Percentiles rank a stretch among this genome's conserved stretches.
Evolutionary conservation across 2,797 vertebrate species (phyloP).

Genomic region (Protonibea diacanthus): DNA sequence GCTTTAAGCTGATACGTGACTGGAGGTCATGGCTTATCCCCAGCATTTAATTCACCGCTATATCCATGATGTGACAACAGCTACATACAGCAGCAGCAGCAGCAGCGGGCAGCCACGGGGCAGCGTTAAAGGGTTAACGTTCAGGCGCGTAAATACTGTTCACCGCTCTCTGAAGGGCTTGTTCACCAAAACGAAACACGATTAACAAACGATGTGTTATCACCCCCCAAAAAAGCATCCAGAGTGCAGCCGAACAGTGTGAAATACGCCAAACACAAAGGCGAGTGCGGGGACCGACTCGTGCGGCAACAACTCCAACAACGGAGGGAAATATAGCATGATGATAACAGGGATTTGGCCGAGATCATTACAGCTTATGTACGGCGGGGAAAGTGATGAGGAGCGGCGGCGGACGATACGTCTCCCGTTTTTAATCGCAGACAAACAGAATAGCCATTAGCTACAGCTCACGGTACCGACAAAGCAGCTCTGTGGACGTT

Average conservation of each 20-base stretch:
- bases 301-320: neutral
- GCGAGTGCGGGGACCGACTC: neutral
- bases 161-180: slow-evolving; percentile 70
- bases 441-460: neutral
- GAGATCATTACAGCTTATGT: slow-evolving; percentile 17
- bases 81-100: slow-evolving; percentile 2
- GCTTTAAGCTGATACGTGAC: neutral
- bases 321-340: slow-evolving; percentile 11
- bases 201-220: slow-evolving; percentile 33
- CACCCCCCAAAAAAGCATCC: slow-evolving; percentile 6
- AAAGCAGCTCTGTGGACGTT: neutral
- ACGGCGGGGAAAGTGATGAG: slow-evolving; percentile 62
- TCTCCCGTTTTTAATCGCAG: neutral
- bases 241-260: slow-evolving; percentile 32
- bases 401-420: slow-evolving; percentile 25
- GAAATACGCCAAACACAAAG: slow-evolving; percentile 14
- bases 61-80: slow-evolving; percentile 20
- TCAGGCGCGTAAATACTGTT: slow-evolving; percentile 86
- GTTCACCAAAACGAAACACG: slow-evolving; percentile 55
- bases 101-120: slow-evolving; percentile 5
- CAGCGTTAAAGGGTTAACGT: slow-evolving; percentile 83
- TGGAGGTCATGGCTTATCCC: slow-evolving; percentile 26
- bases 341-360: slow-evolving; percentile 21
- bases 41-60: slow-evolving; percentile 12
- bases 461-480: neutral